phyloP scores from a whole-genome alignment of 2,888 invertebrate species.

The Seira sanloemensis region DNA sequence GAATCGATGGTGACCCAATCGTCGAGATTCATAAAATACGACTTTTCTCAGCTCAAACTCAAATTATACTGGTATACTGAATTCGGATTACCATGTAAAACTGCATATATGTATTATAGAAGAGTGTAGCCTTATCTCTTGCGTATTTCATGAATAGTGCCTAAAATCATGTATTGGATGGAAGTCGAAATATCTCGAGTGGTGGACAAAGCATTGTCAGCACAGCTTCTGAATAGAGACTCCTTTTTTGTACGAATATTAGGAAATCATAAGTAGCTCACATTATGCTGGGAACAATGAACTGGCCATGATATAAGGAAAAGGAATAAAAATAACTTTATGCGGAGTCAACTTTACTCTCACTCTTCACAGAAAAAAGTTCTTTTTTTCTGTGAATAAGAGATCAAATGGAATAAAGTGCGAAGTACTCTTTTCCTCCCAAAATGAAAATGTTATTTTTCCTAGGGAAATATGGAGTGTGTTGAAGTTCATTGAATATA shows the following conservation, averaged over 20 bases:
- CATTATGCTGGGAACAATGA: constrained; percentile 10
- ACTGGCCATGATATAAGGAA: background rate
- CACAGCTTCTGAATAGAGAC: background rate
- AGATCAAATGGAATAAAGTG: constrained; percentile 14
- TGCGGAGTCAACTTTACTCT: background rate
- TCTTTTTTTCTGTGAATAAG: background rate
- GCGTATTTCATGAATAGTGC: background rate
- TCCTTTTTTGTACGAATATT: background rate
- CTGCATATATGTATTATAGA: too few species aligned
- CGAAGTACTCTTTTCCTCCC: background rate
- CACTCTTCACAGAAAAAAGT: background rate
- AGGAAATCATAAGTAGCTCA: background rate
- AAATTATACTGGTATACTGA: too few species aligned
- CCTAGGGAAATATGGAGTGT: background rate
- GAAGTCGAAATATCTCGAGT: background rate
- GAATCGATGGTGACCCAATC: background rate
- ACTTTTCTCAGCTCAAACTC: too few species aligned
- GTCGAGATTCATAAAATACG: too few species aligned
- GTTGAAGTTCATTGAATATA: background rate
- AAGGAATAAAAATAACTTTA: constrained; percentile 19
- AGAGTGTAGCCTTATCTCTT: too few species aligned
- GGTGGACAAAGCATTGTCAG: constrained; percentile 9
- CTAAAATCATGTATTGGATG: background rate
- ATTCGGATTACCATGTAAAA: too few species aligned
- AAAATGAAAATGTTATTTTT: constrained; percentile 13